Evolutionary conservation across 2,888 invertebrate species (phyloP), one percentile per base, ranked within the genome.

Genomic region (Drosophila sordidula): DNA sequence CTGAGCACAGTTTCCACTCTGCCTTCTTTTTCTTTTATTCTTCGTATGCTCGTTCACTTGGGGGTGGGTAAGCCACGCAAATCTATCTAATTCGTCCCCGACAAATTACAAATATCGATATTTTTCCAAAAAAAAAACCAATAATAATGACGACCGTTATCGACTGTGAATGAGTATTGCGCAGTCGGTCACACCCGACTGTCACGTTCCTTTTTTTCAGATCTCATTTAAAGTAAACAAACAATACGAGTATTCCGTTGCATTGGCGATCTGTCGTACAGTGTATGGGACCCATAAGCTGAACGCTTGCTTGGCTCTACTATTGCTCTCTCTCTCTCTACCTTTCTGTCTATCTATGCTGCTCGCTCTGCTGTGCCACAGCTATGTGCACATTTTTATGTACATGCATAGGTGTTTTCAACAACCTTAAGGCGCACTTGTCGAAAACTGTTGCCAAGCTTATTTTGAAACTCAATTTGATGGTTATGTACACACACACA

Each of bases 401-500:
- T 39, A 25, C n/a, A 34, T 12, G 14, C 11, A 8, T 25, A 18
- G 8, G 6, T 36, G 36, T 11, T 12, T 29, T 25, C 11, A 8
- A 14, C 18, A 18, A 32, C 5, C 36, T 26, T 25, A 3, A 22
- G 16, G 25, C n/a, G 44, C 22, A 34, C 29, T 12, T 34, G 22
- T 47, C n/a, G 29, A 26, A 22, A 54, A 29, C 22, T 49, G 14
- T 32, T 34, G 45, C 34, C 41, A 26, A 42, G 47, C 64, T 55
- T 55, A 9, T 25, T 39, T 39, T n/a, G 8, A 16, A 39, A 56
- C 38, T 36, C 50, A 29, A 34, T 54, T 51, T 34, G 39, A 47
- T 61, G 56, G 51, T 70, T 62, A 34, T 51, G 42, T 47, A 68
- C 46, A 54, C 49, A 44, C 42, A 41, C 41, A 52, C 49, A 45